Base-by-base conservation (phyloP, 23 tunicate genomes). In the Trididemnum clinides region DNA sequence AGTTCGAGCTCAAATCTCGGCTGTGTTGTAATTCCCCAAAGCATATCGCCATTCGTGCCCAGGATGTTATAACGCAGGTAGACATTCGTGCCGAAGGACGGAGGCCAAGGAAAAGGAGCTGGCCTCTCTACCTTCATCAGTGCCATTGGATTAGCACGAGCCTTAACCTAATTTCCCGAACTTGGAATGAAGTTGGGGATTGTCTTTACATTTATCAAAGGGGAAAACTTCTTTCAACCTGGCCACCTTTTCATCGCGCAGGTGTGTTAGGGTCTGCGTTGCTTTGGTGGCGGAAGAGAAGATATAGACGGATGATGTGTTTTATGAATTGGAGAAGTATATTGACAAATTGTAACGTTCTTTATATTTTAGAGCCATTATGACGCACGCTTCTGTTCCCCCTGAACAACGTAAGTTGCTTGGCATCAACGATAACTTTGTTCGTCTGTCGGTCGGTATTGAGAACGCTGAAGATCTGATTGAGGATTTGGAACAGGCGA, bases 361-460 rank as follows among this genome's bases (percentile, higher is more conserved):
- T 83, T 57, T 35, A 20, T 26, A 26, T 66, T 70, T 20, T 51
- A 94, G 98, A 0, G 99, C 99, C 32, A 85, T 96, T 57, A 91
- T 95, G 99, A 91, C 97, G 21, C 99, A 96, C 39, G 99, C 97
- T 0, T 96, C 99, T 1, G 99, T 96, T 28, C 99, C 99, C 2
- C 84, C 92, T 15, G 93, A 88, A 1, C 85, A 85, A 33, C 72
- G 99, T 5, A 51, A 71, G 36, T 20, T 39, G 28, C 84, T 96
- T 31, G 99, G 97, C 22, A 96, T 96, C 71, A 82, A 82, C 21
- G 99, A 96, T 82, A 96, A 84, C 64, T 96, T 96, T 39, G 79
- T 96, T 74, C 96, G 99, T 4, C 57, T 96, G 44, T 96, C 99
- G 20, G 96, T 91, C 36, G 99, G 99, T 38, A 25, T 96, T 18